A percentile compares a stretch with the other conserved stretches of the same genome.
Conservation (phyloP, 2,797 vertebrate species). For the Tragopan temminckii region DNA sequence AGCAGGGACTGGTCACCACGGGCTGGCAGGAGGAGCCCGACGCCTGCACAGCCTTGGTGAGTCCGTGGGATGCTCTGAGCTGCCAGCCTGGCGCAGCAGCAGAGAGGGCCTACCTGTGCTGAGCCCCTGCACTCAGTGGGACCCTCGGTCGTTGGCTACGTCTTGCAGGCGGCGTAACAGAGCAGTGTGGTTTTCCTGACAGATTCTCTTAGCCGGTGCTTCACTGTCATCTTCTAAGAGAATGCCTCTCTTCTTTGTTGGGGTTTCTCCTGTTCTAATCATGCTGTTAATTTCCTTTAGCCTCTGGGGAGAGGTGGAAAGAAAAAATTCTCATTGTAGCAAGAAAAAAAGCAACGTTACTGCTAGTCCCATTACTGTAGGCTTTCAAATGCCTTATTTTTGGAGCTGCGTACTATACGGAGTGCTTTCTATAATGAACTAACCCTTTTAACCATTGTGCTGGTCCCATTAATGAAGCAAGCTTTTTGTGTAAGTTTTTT, state of each 20-base stretch:
- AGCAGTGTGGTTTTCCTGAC: constrained; percentile 91
- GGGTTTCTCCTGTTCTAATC: constrained; percentile 93
- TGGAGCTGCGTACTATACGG: background rate
- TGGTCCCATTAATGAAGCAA: background rate
- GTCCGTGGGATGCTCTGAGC: accelerated
- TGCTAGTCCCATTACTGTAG: accelerated
- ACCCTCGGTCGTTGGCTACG: constrained; percentile 92
- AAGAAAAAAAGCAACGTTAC: background rate
- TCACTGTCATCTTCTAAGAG: constrained; percentile 88
- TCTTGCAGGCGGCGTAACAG: constrained; percentile 91
- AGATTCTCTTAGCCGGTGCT: constrained; percentile 90
- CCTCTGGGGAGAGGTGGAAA: constrained; percentile 71
- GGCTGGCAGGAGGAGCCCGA: background rate
- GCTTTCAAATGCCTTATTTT: background rate
- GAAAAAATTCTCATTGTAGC: background rate
- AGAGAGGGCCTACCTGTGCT: background rate
- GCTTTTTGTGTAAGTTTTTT: background rate
- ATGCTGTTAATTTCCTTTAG: constrained; percentile 96
- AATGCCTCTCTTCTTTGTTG: constrained; percentile 91
- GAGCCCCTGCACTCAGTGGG: constrained; percentile 81
- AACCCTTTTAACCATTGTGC: accelerated
- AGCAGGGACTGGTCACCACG: accelerated
- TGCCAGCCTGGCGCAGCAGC: background rate
- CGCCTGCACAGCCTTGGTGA: background rate
- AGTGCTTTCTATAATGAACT: background rate